Conservation (phyloP, 2,888 invertebrate species). For the Ophion slaviceki region DNA sequence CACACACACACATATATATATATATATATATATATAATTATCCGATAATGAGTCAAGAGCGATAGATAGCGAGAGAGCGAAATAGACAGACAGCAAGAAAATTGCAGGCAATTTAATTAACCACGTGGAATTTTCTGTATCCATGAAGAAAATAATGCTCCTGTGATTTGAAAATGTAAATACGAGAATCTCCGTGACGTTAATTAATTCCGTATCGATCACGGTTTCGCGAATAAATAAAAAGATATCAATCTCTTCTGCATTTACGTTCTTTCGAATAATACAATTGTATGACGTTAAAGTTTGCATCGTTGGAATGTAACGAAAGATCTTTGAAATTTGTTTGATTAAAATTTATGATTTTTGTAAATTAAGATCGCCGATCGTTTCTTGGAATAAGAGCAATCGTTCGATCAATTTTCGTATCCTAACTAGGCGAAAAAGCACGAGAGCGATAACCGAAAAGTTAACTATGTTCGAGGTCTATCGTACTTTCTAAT, state of each 20-base stretch:
- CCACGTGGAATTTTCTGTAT: not conserved
- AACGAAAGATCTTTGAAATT: too few species aligned
- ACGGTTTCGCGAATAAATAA: not conserved
- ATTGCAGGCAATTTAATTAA: conserved; percentile 15
- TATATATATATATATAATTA: too few species aligned
- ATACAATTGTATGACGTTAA: too few species aligned
- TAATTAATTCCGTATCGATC: not conserved
- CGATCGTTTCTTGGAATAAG: not conserved
- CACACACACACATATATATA: too few species aligned
- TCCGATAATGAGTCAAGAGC: conserved; percentile 6
- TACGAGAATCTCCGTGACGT: not conserved
- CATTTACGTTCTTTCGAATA: not conserved
- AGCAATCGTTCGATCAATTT: not conserved
- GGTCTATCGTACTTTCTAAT: too few species aligned
- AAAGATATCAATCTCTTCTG: not conserved
- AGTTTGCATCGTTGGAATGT: too few species aligned
- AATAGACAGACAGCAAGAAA: not conserved
- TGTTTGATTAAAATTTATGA: too few species aligned
- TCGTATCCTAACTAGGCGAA: too few species aligned
- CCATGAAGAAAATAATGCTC: not conserved
- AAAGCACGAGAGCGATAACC: too few species aligned
- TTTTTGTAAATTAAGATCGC: too few species aligned
- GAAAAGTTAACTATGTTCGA: too few species aligned
- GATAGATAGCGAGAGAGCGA: not conserved
- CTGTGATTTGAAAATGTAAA: not conserved